phyloP scores from a whole-genome alignment of 2,888 invertebrate genomes.

The Ganaspis brasiliensis region DNA sequence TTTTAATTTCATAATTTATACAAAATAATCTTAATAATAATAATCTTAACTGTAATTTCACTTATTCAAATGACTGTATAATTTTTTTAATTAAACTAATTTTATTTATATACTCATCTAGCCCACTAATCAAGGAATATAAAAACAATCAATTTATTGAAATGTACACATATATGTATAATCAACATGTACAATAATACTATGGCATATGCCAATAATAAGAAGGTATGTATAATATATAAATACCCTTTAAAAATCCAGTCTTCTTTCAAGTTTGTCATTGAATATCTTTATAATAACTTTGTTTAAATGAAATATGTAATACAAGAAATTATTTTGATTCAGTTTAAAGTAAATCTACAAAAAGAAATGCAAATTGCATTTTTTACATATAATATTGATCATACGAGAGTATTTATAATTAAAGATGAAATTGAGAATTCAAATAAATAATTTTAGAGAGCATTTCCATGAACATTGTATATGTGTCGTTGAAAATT shows the following conservation, averaged over 20 bases:
- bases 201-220: not conserved
- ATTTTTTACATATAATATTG: no score
- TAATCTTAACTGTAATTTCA: not conserved
- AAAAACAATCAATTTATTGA: no score
- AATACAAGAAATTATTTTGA: no score
- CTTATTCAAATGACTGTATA: conserved; percentile 11
- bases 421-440: not conserved
- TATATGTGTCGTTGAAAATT: conserved; percentile 74
- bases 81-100: not conserved
- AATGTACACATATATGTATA: no score
- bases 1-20: conserved; percentile 13
- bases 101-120: conserved; percentile 14
- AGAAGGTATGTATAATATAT: conserved; percentile 34
- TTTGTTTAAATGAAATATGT: no score
- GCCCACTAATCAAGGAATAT: no score
- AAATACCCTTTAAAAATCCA: conserved; percentile 3
- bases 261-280: not conserved
- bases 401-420: no score
- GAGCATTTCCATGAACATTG: conserved; percentile 64
- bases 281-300: no score
- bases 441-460: conserved; percentile 31
- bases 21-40: not conserved
- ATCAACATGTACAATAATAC: not conserved
- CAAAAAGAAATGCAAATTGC: no score
- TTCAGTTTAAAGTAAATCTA: no score